Conservation (phyloP, 1,140 invertebrate genomes). For the Drosophila rufa region DNA sequence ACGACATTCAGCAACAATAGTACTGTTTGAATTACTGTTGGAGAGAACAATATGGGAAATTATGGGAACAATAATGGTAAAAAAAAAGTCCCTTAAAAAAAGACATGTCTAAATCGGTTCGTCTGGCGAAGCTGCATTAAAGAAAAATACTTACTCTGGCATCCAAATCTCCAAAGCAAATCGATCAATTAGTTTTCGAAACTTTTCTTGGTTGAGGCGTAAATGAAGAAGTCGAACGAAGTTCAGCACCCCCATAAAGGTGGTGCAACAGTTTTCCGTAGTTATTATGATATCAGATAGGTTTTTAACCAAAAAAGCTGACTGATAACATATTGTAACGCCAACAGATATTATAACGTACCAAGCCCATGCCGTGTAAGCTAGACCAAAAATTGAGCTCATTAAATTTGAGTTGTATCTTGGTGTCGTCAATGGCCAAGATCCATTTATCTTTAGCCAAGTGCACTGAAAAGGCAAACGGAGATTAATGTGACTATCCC, state of each 20-base stretch:
- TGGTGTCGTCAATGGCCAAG: slow-evolving; percentile 53
- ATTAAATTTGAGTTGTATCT: background rate
- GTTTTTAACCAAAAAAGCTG: slow-evolving; percentile 63
- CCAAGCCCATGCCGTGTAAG: slow-evolving; percentile 72
- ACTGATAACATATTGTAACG: slow-evolving; percentile 76
- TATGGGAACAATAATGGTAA: background rate
- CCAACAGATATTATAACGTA: slow-evolving; percentile 73
- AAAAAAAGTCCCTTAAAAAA: background rate
- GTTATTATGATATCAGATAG: slow-evolving; percentile 76
- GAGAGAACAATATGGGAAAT: background rate
- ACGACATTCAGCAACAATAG: slow-evolving; percentile 49
- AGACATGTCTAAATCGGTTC: background rate
- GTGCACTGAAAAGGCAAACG: slow-evolving; percentile 74
- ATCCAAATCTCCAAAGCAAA: slow-evolving; percentile 80
- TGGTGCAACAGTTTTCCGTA: slow-evolving; percentile 82
- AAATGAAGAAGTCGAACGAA: slow-evolving; percentile 77
- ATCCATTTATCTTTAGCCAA: slow-evolving; percentile 82
- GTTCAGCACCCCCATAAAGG: slow-evolving; percentile 79
- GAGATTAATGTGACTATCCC: slow-evolving; percentile 39
- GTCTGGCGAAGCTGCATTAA: background rate
- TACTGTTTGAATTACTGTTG: slow-evolving; percentile 30
- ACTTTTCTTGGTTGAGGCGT: slow-evolving; percentile 57
- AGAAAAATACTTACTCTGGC: slow-evolving; percentile 55
- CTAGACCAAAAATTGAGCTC: slow-evolving; percentile 8
- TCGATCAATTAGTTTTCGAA: slow-evolving; percentile 59